Base-by-base conservation (phyloP, 2,797 vertebrate genomes). In the Darevskia nairensis region DNA sequence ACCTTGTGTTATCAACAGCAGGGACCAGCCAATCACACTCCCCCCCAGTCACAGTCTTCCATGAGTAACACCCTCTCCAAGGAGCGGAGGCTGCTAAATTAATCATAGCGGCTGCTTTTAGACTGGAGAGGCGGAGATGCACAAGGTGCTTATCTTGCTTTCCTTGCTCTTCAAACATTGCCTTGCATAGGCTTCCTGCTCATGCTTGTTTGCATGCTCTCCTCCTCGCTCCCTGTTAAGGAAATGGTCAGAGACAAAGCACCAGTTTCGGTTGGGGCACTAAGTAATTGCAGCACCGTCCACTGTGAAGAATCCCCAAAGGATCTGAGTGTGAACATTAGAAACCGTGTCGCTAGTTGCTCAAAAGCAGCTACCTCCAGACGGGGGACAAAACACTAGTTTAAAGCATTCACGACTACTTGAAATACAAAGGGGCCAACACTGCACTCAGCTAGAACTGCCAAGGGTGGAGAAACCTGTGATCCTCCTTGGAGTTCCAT, bases 31-130 rank as follows among this genome's bases (percentile, higher is more conserved):
- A 32, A 80, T 83, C 0, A 0, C 79, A 84, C 59, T 87, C 76
- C 61, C 61, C 27, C 86, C 78, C 35, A 64, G 64, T 44, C 66
- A 59, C 44, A 89, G 77, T 76, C 84, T 59, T 77, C 80, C 82
- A 74, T 0, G 0, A 88, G 64, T 86, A 90, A 85, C 2, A 6
- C 32, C 85, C 84, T 71, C 88, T 90, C 86, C 71, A 87, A 91
- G 86, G 61, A 92, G 71, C 10, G 61, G 4, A 79, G 88, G 72
- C 79, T 90, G 68, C 72, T 92, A 90, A 92, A 94, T 94, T 92
- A 92, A 91, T 90, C 87, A 92, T 8, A 90, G 80, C 86, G 27
- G 64, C 46, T 32, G 72, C 21, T 59, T 91, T 89, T 76, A 86
- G 72, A 82, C 32, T 23, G 46, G 5, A 80, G 76, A 89, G 85